Conservation (phyloP, 2,888 invertebrate genomes). For the Biston betularia region DNA sequence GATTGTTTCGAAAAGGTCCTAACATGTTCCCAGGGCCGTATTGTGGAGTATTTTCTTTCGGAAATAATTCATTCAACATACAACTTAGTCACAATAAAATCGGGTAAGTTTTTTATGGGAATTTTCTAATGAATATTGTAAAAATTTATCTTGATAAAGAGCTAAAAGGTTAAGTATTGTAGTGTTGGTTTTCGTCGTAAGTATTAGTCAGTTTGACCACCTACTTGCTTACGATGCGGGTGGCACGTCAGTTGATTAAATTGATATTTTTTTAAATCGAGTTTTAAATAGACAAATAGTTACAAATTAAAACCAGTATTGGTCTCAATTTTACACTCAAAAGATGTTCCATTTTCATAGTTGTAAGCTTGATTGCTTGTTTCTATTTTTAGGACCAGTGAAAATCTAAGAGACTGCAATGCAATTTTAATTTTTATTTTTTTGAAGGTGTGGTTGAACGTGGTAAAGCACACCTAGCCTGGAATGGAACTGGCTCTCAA, state of each 20-base stretch:
- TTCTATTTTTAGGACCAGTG: no score
- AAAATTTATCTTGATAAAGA: conserved; percentile 15
- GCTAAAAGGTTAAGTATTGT: conserved; percentile 19
- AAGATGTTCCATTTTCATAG: no score
- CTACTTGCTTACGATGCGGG: conserved; percentile 26
- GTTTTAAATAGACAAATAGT: not conserved
- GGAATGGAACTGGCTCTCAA: no score
- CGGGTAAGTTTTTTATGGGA: no score
- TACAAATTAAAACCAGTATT: not conserved
- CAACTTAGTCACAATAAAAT: not conserved
- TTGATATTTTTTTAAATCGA: not conserved
- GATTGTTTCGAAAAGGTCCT: not conserved
- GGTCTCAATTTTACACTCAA: no score
- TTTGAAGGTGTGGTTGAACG: no score
- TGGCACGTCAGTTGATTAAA: conserved; percentile 8
- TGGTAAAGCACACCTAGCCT: no score
- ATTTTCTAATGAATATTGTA: not conserved
- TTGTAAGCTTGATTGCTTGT: no score
- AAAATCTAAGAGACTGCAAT: no score
- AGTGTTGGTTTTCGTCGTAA: conserved; percentile 29
- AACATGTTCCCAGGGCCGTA: not conserved
- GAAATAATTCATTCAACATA: not conserved
- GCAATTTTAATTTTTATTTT: no score
- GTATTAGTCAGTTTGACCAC: conserved; percentile 48
- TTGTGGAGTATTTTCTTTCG: not conserved